Evolutionary conservation across 2,888 invertebrate species (phyloP), one percentile per base, ranked within the genome.

Genomic region (Erebia ligea): DNA sequence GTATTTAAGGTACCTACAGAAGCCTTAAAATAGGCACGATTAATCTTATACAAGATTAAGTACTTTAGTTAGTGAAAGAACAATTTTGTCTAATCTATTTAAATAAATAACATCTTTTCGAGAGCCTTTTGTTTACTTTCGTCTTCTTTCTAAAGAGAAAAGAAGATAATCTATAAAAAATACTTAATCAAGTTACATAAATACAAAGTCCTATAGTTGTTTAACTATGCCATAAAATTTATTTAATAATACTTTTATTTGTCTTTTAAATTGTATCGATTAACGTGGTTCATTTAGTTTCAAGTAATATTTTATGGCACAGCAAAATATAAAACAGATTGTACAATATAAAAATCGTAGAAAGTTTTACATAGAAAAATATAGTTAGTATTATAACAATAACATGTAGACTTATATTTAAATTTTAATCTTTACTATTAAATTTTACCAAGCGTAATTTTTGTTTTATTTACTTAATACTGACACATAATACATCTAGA

Each of bases 281-380:
- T 57, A 48, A 64, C n/a, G 63, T 25, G 1, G 13, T 19, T 19
- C 19, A 19, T 2, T 11, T 54, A 2, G 10, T 54, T 54, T 19
- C 17, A 19, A 6, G 10, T 42, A 42, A 42, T 58, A 68, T 63
- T 48, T 65, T 63, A 61, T 58, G 64, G 64, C 74, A 75, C 74
- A 75, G 69, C 71, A 76, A 78, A 77, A 73, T 67, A 75, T 78
- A 76, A 78, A 66, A 75, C 54, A 72, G 75, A 72, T 76, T 75
- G 71, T 69, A 73, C 68, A 70, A 78, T 82, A 80, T 79, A 84
- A 88, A 88, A 89, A 85, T 86, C 81, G 80, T 91, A 89, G 88
- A 90, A 91, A 90, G 87, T 85, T 85, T 84, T 80, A 80, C 80
- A 80, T 86, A 91, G 90, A 92, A 91, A 92, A 92, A 92, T 91